Evolutionary conservation across 2,797 vertebrate genomes (phyloP).

Genomic region (Loris lydekkerianus): DNA sequence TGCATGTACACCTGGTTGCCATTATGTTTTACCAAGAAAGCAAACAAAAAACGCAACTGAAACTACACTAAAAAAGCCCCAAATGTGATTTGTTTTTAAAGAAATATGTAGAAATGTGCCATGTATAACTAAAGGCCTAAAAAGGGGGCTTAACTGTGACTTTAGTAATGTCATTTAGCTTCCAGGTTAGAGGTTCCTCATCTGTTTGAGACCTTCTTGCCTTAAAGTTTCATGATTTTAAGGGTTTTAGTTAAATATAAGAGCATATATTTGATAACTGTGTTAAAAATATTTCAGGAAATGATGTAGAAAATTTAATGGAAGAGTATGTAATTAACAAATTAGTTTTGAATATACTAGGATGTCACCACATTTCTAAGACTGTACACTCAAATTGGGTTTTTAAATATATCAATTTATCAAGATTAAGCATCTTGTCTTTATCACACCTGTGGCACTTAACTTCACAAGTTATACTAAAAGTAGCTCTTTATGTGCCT

Average conservation of each 20-base stretch:
- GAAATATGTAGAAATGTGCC: constrained; percentile 14
- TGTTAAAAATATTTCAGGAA: neutral
- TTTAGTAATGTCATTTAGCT: neutral
- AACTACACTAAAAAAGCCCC: neutral
- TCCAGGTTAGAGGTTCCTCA: neutral
- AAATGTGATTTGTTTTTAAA: constrained; percentile 44
- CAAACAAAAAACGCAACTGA: neutral
- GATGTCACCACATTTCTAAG: neutral
- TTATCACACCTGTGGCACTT: neutral
- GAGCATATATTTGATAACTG: neutral
- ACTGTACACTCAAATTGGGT: neutral
- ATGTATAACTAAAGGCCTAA: neutral
- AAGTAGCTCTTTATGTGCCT: neutral
- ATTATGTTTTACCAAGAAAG: neutral
- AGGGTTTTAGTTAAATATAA: neutral
- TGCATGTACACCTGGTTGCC: neutral
- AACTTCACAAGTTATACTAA: neutral
- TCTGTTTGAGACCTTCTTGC: neutral
- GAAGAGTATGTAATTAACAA: neutral
- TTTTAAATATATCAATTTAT: neutral
- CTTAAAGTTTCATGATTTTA: neutral
- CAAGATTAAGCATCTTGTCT: neutral
- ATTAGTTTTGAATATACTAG: neutral
- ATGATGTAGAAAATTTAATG: neutral
- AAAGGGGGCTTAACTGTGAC: neutral